These are phyloP conservation scores for Alligator sinensis DNA, from an alignment of 2,113 vertebrate genomes.

Conservation along the genomic window DNA sequence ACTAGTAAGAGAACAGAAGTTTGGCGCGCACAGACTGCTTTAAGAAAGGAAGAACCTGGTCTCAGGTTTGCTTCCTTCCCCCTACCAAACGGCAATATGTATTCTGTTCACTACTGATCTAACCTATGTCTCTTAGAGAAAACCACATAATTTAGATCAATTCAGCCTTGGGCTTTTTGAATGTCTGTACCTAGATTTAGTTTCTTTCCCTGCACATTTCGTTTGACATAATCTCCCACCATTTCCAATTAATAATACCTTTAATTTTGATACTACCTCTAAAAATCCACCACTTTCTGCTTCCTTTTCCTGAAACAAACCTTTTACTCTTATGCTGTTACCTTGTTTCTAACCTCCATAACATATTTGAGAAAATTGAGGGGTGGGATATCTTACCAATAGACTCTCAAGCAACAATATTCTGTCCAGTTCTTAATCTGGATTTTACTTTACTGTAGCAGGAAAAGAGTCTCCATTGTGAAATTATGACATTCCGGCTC, in stretches of 20 bases:
- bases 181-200: too few relatives aligned
- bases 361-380: not conserved
- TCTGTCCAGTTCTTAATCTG: not conserved
- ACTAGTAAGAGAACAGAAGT: too few relatives aligned
- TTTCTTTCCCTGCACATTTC: not conserved
- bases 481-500: not conserved
- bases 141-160: too few relatives aligned
- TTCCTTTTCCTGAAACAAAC: not conserved
- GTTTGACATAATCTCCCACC: not conserved
- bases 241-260: not conserved
- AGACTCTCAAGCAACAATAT: not conserved
- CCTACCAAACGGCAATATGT: too few relatives aligned
- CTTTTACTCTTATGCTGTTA: not conserved
- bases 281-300: not conserved
- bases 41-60: too few relatives aligned
- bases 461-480: too few relatives aligned
- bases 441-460: not conserved
- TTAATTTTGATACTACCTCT: not conserved
- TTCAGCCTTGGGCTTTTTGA: too few relatives aligned
- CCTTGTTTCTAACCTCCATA: not conserved
- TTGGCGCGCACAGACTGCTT: too few relatives aligned
- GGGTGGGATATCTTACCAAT: not conserved
- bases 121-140: too few relatives aligned
- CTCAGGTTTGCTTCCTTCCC: too few relatives aligned
- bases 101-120: too few relatives aligned